Evolutionary conservation across 1,140 invertebrate genomes (phyloP).

Genomic region (Procambarus clarkii): DNA sequence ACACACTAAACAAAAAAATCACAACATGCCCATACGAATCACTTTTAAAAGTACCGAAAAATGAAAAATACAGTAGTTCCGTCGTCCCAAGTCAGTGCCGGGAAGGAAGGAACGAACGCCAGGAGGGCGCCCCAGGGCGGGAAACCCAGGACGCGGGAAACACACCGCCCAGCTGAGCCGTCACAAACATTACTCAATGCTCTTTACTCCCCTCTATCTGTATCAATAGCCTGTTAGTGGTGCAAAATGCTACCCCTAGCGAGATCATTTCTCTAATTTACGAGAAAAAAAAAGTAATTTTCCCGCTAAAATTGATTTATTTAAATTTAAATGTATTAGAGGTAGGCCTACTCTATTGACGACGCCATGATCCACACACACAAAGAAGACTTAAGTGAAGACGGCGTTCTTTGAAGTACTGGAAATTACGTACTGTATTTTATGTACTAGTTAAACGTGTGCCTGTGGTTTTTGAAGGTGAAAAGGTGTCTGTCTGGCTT

Average conservation of each 20-base stretch:
- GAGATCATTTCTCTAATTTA: neutral
- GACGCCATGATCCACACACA: too few species aligned
- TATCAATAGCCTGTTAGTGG: neutral
- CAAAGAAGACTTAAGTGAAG: too few species aligned
- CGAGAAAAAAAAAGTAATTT: too few species aligned
- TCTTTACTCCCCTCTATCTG: neutral
- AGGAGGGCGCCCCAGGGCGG: neutral
- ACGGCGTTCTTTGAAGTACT: too few species aligned
- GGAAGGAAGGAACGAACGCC: neutral
- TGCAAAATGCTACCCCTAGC: neutral
- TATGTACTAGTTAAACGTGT: too few species aligned
- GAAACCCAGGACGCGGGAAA: neutral
- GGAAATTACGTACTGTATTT: too few species aligned
- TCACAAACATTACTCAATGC: neutral
- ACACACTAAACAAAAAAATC: neutral
- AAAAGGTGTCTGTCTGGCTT: too few species aligned
- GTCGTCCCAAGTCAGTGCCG: neutral
- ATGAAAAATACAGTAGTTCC: neutral
- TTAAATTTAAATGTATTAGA: too few species aligned
- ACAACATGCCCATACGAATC: neutral
- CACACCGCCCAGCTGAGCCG: neutral
- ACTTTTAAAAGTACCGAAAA: neutral
- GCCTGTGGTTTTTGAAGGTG: too few species aligned
- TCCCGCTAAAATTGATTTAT: too few species aligned
- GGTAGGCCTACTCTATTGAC: too few species aligned